Base-by-base conservation (phyloP, 2,888 invertebrate genomes). In the Mythimna lalbum region DNA sequence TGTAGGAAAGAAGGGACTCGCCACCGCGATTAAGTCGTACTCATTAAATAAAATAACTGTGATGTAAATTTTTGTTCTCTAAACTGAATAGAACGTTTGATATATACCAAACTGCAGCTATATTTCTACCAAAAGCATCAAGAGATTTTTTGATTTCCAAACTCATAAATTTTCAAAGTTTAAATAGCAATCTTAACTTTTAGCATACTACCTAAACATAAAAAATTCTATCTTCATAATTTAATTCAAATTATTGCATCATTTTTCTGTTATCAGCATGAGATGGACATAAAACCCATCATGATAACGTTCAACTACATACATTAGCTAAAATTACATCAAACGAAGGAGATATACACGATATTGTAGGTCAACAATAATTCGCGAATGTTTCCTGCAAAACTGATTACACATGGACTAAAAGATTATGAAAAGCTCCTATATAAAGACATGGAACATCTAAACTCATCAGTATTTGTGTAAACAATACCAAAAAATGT, bases 401-500 rank as follows among this genome's bases (percentile, higher is more conserved):
- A 73, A 50, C 43, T n/a, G 60, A 80, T 86, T 83, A 76, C 85
- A 63, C 50, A 76, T 65, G 53, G 61, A 64, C 63, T 60, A 64
- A 4, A 70, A 62, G 10, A 74, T 53, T 63, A 72, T 80, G 47
- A 79, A 76, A 73, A 86, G 71, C 71, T 57, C 69, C 77, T 80
- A 91, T 90, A 91, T 87, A 91, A 89, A 87, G 83, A 76, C 80
- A 57, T 72, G 66, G 21, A 61, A 65, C 73, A 66, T 62, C 60
- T 65, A 78, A 69, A 82, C 74, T 83, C 83, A 81, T 87, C 89
- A 91, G 88, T 90, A 85, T 84, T 79, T 80, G 78, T 85, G 77
- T 75, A 84, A 86, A 86, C 87, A 85, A 85, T 87, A 88, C 86
- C 84, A 86, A 82, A 86, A 88, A 87, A 92, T 92, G 90, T 90